phyloP scores from a whole-genome alignment of 2,888 invertebrate species.

The Heliconius ethilla region DNA sequence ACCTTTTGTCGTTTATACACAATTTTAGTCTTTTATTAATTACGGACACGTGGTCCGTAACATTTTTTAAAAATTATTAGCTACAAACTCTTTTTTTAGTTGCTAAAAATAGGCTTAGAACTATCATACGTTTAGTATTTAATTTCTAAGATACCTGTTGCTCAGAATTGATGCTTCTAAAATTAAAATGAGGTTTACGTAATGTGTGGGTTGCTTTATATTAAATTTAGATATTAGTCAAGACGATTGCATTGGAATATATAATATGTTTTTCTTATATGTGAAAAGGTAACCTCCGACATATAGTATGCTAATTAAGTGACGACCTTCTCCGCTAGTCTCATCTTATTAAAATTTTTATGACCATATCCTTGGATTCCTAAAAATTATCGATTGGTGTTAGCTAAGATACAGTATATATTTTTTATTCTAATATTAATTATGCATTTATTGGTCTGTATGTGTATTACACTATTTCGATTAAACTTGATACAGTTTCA shows the following conservation, averaged over 20 bases:
- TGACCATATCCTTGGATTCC: slow-evolving; percentile 56
- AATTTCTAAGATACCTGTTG: neutral
- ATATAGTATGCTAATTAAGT: slow-evolving; percentile 44
- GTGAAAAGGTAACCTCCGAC: slow-evolving; percentile 30
- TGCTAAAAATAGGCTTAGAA: too few species aligned
- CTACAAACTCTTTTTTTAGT: too few species aligned
- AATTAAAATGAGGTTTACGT: neutral
- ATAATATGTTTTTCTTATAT: slow-evolving; percentile 10
- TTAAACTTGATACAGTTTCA: too few species aligned
- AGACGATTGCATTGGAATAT: slow-evolving; percentile 20
- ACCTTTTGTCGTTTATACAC: neutral
- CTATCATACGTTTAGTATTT: neutral
- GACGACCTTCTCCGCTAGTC: slow-evolving; percentile 41
- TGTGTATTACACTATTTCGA: too few species aligned
- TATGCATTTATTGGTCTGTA: neutral
- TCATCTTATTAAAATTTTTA: slow-evolving; percentile 56
- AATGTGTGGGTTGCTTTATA: slow-evolving; percentile 14
- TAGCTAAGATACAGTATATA: neutral
- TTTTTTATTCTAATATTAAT: neutral
- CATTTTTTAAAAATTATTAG: too few species aligned
- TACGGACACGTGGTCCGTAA: too few species aligned
- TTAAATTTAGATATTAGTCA: neutral
- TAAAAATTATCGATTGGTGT: slow-evolving; percentile 51
- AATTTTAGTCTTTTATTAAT: neutral
- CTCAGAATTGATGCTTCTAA: neutral